Evolutionary conservation across 2,888 invertebrate genomes (phyloP).

Genomic region (Euphydryas editha): DNA sequence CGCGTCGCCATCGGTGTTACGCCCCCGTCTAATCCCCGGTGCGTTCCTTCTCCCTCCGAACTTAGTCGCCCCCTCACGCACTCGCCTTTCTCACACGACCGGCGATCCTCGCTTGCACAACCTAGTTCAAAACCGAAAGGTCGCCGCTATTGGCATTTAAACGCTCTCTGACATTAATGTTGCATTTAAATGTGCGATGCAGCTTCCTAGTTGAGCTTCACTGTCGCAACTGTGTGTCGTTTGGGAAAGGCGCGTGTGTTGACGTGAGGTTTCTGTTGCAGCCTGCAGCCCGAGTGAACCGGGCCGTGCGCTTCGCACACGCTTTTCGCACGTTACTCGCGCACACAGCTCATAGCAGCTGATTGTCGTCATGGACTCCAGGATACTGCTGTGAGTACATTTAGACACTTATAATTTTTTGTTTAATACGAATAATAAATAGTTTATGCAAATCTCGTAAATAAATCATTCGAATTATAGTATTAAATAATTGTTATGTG

Average conservation of each 20-base stretch:
- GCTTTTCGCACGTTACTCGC: slow-evolving; percentile 48
- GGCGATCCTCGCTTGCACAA: slow-evolving; percentile 81
- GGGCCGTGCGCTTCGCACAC: slow-evolving; percentile 59
- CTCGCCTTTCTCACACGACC: slow-evolving; percentile 78
- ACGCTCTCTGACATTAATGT: slow-evolving; percentile 82
- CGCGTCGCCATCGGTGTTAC: slow-evolving; percentile 73
- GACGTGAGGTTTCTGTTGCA: slow-evolving; percentile 79
- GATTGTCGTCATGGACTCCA: slow-evolving; percentile 64
- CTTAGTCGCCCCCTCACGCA: slow-evolving; percentile 58
- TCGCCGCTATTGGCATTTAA: slow-evolving; percentile 82
- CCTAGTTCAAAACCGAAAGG: slow-evolving; percentile 76
- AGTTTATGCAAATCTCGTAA: background rate
- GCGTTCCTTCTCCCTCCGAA: slow-evolving; percentile 60
- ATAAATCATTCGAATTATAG: background rate
- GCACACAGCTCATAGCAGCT: slow-evolving; percentile 43
- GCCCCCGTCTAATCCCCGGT: slow-evolving; percentile 61
- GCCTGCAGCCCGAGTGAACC: slow-evolving; percentile 68
- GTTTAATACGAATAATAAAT: background rate
- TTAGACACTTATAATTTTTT: background rate
- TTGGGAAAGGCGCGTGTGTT: slow-evolving; percentile 80
- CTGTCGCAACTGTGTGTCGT: slow-evolving; percentile 78
- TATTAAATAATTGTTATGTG: slow-evolving; percentile 31
- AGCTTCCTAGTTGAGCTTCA: slow-evolving; percentile 80
- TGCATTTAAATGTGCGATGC: slow-evolving; percentile 80
- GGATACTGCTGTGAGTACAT: slow-evolving; percentile 75